Evolutionary conservation across 2,797 vertebrate species (phyloP).

Genomic region (Schizopygopsis pylzovi): DNA sequence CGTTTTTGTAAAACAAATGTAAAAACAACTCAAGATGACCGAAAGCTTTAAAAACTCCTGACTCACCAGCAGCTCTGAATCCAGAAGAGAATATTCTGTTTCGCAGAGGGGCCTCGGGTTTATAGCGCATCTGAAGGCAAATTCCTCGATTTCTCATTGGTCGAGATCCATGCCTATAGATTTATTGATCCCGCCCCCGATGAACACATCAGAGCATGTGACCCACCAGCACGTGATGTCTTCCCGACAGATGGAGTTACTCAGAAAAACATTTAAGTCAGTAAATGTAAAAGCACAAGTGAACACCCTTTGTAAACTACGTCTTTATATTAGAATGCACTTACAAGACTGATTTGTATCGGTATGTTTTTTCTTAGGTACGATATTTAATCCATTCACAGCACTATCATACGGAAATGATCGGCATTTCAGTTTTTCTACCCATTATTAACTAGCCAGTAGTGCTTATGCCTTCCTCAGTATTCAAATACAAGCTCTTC

Average conservation of each 20-base stretch:
- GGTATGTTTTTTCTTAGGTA: neutral
- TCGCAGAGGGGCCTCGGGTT: constrained; percentile 1
- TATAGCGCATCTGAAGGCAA: constrained; percentile 31
- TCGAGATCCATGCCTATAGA: constrained; percentile 43
- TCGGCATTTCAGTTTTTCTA: neutral
- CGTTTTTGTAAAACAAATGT: neutral
- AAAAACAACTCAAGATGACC: neutral
- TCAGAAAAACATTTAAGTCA: constrained; percentile 8
- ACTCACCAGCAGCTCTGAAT: neutral
- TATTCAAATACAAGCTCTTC: neutral
- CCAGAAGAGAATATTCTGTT: neutral
- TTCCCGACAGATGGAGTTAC: constrained; percentile 25
- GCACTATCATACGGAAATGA: neutral
- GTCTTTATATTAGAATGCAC: too few relatives aligned
- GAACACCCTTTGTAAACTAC: too few relatives aligned
- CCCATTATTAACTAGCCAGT: neutral
- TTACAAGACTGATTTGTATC: neutral
- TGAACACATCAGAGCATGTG: constrained; percentile 64
- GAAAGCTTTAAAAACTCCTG: neutral
- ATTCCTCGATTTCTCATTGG: constrained; percentile 70
- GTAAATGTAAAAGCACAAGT: neutral
- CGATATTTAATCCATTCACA: neutral
- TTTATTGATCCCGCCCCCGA: neutral
- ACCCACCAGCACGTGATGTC: constrained; percentile 72
- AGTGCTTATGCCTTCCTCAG: neutral